Evolutionary conservation across 2,797 vertebrate species (phyloP).

Genomic region (Argya squamiceps): DNA sequence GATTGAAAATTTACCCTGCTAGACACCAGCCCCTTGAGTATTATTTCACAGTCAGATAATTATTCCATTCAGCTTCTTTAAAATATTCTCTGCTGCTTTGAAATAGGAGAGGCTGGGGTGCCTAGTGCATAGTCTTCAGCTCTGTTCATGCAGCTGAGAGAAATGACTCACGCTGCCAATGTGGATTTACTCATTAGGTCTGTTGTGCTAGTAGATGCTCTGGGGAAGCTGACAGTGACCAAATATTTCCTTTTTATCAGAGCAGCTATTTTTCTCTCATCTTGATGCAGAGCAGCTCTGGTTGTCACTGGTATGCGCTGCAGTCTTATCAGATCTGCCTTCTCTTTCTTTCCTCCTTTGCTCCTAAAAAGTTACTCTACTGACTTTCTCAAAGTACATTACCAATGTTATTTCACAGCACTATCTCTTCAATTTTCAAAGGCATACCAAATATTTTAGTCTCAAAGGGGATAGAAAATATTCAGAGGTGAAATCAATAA

Average conservation of each 20-base stretch:
- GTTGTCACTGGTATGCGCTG: constrained; percentile 10
- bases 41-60: constrained; percentile 23
- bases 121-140: background rate
- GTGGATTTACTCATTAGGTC: constrained; percentile 72
- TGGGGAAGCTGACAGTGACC: constrained; percentile 63
- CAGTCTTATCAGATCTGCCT: constrained; percentile 62
- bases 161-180: constrained; percentile 64
- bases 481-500: background rate
- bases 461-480: background rate
- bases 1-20: background rate
- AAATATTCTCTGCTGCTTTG: constrained; percentile 25
- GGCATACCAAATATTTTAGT: background rate
- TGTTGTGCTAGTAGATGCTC: constrained; percentile 51
- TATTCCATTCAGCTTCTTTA: background rate
- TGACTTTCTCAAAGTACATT: constrained; percentile 1
- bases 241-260: constrained; percentile 73
- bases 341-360: constrained; percentile 48
- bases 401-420: constrained; percentile 48
- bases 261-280: constrained; percentile 56
- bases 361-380: constrained; percentile 26
- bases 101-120: constrained; percentile 11
- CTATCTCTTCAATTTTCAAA: constrained; percentile 39
- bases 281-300: constrained; percentile 47
- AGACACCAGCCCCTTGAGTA: background rate
- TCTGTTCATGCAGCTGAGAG: constrained; percentile 58